Conservation (phyloP, 2,113 vertebrate species). For the Jacana jacana region DNA sequence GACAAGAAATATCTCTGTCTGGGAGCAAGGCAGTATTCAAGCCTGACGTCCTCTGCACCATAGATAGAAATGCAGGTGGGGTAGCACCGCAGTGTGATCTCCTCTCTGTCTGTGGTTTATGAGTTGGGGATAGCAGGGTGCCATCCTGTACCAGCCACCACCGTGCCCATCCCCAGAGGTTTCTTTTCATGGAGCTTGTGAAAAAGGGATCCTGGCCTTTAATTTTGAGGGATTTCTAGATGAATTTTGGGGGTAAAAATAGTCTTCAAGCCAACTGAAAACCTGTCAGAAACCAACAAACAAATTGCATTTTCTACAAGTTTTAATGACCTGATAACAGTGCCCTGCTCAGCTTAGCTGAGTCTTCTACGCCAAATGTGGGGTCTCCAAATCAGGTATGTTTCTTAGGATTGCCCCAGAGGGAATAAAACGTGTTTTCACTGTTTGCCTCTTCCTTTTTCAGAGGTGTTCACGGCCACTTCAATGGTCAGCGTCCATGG, state of each 20-base stretch:
- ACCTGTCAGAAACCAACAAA: neutral
- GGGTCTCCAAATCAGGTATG: fast-evolving
- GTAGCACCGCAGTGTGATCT: neutral
- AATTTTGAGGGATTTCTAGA: neutral
- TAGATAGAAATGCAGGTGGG: neutral
- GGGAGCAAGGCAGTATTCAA: neutral
- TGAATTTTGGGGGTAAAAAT: neutral
- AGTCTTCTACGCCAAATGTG: neutral
- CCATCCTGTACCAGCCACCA: neutral
- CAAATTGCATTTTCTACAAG: neutral
- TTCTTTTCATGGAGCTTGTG: neutral
- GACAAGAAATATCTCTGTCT: neutral
- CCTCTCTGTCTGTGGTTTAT: neutral
- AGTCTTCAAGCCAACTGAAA: neutral
- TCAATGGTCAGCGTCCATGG: slow-evolving; percentile 84
- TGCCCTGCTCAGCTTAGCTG: neutral
- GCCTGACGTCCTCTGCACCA: neutral
- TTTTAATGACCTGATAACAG: neutral
- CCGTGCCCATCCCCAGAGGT: fast-evolving
- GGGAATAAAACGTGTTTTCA: neutral
- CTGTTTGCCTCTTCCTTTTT: slow-evolving; percentile 14
- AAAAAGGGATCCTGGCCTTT: fast-evolving
- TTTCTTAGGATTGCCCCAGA: neutral
- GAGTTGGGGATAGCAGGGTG: neutral
- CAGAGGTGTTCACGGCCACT: slow-evolving; percentile 88